Base-by-base conservation (phyloP, 2,888 invertebrate species). In the Catocala nupta region DNA sequence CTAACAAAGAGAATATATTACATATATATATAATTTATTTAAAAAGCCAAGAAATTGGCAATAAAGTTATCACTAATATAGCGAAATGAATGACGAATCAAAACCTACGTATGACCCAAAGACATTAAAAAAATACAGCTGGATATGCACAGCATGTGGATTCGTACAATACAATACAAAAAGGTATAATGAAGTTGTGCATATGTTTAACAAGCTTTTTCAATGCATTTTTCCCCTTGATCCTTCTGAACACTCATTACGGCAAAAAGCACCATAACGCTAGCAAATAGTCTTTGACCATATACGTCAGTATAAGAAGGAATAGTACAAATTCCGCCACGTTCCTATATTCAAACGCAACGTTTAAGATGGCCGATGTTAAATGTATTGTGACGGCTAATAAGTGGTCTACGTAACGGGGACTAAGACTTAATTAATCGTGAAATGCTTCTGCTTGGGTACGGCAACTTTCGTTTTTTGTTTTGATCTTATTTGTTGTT, bases 331-430 rank as follows among this genome's bases (percentile, higher is more conserved):
- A 67, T 71, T 63, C 65, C 65, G 61, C 59, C 61, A 65, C 58
- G 53, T 57, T 79, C 69, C 70, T 62, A 51, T 57, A 68, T 70
- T 63, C 65, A 63, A 70, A 76, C 70, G 63, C 60, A 59, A 62
- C 55, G 55, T 81, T 81, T 81, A 82, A 83, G 81, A 85, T 84
- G 81, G 81, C 86, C 81, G 88, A 83, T 78, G 91, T 88, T 90
- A 87, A 92, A 91, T 91, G 90, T 91, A 88, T 91, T 92, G 92
- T 91, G 91, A 91, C 90, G 90, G 86, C 77, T 83, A 87, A 90
- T 90, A 88, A 90, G 89, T 91, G 86, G 84, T 81, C 80, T 89
- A 61, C 86, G 84, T 90, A 91, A 90, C 91, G 89, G 81, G 80
- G 74, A 78, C 75, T 80, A 85, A 83, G 82, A 85, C 81, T 90